These are phyloP conservation scores for Scleropages formosus DNA, from an alignment of 2,797 vertebrate species.

Conservation along the genomic window DNA sequence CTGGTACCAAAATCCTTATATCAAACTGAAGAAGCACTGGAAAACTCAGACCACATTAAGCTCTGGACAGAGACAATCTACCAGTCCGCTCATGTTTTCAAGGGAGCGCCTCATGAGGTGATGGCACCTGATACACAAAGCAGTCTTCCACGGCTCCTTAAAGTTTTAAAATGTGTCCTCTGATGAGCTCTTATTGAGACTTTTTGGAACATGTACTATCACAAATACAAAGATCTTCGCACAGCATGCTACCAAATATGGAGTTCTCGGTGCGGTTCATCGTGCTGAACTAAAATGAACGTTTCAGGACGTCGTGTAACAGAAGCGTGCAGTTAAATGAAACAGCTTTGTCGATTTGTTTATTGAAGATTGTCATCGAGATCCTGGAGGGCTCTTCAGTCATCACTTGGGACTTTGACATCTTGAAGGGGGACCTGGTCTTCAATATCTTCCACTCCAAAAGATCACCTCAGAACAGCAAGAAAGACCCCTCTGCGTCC, in stretches of 20 bases:
- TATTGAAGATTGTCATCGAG: conserved; percentile 60
- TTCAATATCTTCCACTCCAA: conserved; percentile 76
- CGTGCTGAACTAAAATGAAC: too few species aligned
- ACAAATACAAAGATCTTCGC: too few species aligned
- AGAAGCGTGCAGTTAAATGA: too few species aligned
- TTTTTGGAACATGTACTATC: too few species aligned
- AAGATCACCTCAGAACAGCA: conserved; percentile 47
- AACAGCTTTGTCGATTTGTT: neutral
- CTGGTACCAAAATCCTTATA: conserved; percentile 76
- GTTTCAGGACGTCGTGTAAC: too few species aligned
- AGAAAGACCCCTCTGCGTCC: conserved; percentile 42
- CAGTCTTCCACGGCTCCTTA: neutral
- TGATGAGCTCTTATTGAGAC: too few species aligned
- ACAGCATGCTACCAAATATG: too few species aligned
- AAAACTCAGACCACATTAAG: conserved; percentile 61
- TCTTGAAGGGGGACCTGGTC: conserved; percentile 71
- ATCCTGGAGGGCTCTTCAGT: conserved; percentile 71
- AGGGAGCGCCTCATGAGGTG: conserved; percentile 74
- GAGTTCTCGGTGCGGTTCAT: too few species aligned
- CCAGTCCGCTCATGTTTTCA: conserved; percentile 66
- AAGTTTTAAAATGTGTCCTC: neutral
- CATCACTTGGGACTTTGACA: conserved; percentile 78
- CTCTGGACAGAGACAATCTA: conserved; percentile 76
- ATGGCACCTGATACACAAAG: neutral
- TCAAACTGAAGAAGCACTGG: conserved; percentile 64